Evolutionary conservation across 37 sponge, comb jelly and placozoan genomes (phyloP).

Genomic region (Chondrilla cf. caribensis): DNA sequence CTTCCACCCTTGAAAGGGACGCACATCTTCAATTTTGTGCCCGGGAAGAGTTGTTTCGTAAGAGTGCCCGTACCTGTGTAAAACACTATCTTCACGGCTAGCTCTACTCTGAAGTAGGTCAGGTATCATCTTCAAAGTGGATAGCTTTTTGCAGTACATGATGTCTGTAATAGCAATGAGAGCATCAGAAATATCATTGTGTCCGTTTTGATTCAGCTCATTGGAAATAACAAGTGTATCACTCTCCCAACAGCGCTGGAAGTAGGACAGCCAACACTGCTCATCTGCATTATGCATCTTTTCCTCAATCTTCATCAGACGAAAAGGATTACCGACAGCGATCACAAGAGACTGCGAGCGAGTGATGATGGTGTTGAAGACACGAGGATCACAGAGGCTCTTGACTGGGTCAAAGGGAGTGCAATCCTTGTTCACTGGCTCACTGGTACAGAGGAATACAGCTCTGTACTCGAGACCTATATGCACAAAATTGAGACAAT

Average conservation of each 20-base stretch:
- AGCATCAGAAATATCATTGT: no score
- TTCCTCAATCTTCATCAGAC: constrained; percentile 45
- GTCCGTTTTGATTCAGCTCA: neutral
- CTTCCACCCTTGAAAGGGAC: no score
- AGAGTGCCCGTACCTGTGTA: no score
- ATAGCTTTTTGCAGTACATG: no score
- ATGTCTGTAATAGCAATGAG: no score
- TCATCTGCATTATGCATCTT: neutral
- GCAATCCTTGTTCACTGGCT: constrained; percentile 22
- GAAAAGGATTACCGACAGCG: constrained; percentile 52
- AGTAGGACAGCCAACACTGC: neutral
- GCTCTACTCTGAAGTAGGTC: no score
- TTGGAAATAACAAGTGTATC: neutral
- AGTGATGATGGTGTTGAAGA: constrained; percentile 76
- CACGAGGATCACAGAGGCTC: constrained; percentile 55
- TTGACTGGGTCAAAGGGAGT: constrained; percentile 47
- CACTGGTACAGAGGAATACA: constrained; percentile 57
- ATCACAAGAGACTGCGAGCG: constrained; percentile 49
- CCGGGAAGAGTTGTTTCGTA: no score
- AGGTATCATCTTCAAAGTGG: no score
- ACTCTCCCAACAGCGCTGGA: neutral
- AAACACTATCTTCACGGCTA: no score
- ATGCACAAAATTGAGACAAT: no score
- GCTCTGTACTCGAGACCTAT: constrained; percentile 57
- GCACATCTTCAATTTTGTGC: no score